Evolutionary conservation across 2,113 vertebrate species (phyloP), one percentile per base, ranked within the genome.

Genomic region (Corythaixoides concolor): DNA sequence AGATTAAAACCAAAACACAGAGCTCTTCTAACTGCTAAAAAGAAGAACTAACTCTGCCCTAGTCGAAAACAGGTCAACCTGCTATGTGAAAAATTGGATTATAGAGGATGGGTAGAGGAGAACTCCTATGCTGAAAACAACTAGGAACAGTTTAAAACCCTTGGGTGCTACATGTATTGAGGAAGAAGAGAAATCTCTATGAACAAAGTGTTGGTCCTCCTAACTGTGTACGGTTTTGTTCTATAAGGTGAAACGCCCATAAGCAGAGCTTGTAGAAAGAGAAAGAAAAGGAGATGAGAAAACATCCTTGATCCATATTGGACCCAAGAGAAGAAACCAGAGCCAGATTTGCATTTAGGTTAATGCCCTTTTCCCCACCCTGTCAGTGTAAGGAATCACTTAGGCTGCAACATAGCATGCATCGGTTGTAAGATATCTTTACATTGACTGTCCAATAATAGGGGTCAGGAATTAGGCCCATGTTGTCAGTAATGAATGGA

Each of bases 391-490:
- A 70, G 26, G 17, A 52, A 43, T 45, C 35, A 22, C 8, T 88
- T 59, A n/a, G 37, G 27, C 35, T 66, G 32, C 33, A 59, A 5
- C 21, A 15, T 15, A 30, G 15, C 15, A 56, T 1, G 0, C 10
- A 53, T 45, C 33, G 16, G 19, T 21, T 76, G 11, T 45, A 45
- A 69, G 8, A 2, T 41, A 24, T 9, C 17, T 63, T 69, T 47
- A 28, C 6, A 27, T 0, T 41, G 26, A 12, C 24, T 45, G 6
- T 24, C 37, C 1, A 2, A 59, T 7, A 49, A 26, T 35, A 45
- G 66, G 7, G 8, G 8, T 53, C 49, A 70, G 39, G 26, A 68
- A 58, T 77, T 47, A 45, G 28, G 32, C 12, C 26, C 26, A 8
- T 3, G 9, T 74, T 68, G 18, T 28, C 39, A 33, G 18, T 37